Evolutionary conservation across 2,113 vertebrate genomes (phyloP).

Genomic region (Suricata suricatta): DNA sequence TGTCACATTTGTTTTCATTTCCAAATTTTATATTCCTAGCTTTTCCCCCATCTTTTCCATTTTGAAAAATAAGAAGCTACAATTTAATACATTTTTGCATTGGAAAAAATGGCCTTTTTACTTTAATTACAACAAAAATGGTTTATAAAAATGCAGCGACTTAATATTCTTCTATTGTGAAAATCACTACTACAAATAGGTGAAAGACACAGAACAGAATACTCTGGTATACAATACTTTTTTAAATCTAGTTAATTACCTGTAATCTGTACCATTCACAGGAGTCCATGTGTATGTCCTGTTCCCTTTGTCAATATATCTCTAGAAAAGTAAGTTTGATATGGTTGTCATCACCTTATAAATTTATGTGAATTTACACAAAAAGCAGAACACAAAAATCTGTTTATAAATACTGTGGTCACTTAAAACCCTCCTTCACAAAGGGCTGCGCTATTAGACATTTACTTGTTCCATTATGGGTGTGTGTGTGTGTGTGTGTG

Average conservation of each 20-base stretch:
- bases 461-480: background rate
- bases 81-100: background rate
- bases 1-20: background rate
- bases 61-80: background rate
- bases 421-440: background rate
- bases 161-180: background rate
- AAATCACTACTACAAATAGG: background rate
- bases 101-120: background rate
- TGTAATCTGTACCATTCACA: conserved; percentile 98
- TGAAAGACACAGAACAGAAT: background rate
- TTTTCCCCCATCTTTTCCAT: background rate
- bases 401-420: background rate
- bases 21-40: background rate
- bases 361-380: background rate
- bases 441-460: background rate
- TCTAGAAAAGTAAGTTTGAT: conserved; percentile 84
- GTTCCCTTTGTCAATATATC: conserved; percentile 96
- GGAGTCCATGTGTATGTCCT: conserved; percentile 97
- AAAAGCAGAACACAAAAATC: background rate
- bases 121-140: background rate
- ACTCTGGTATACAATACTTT: background rate
- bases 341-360: background rate
- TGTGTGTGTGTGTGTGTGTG: background rate
- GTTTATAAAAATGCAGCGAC: background rate
- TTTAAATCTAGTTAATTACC: conserved; percentile 84